Conservation (phyloP, 2,888 invertebrate species). For the Cryptocheilus praepositus region DNA sequence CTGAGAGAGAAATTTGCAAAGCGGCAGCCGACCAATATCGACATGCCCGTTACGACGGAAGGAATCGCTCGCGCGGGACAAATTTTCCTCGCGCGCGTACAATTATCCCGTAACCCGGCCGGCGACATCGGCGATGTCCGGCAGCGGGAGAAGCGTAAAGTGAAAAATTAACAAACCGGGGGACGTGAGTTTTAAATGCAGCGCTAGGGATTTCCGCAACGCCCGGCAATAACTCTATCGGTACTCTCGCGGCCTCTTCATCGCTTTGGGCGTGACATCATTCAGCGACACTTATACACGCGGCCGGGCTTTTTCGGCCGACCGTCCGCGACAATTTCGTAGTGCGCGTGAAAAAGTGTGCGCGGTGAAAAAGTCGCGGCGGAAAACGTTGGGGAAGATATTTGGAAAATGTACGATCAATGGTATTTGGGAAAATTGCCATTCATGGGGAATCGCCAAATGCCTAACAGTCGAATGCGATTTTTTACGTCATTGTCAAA, state of each 20-base stretch:
- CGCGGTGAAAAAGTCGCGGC: too few species aligned
- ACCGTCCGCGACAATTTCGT: too few species aligned
- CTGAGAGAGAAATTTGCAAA: background rate
- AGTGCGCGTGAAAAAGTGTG: too few species aligned
- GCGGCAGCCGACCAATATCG: too few species aligned
- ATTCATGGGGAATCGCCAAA: too few species aligned
- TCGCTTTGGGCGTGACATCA: slow-evolving; percentile 53
- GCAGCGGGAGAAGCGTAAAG: slow-evolving; percentile 26
- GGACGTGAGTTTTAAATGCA: slow-evolving; percentile 36
- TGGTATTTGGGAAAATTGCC: too few species aligned
- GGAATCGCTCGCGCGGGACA: background rate
- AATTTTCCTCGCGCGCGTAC: background rate
- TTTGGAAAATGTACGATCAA: too few species aligned
- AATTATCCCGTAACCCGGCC: slow-evolving; percentile 3
- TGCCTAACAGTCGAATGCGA: too few species aligned
- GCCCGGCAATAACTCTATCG: slow-evolving; percentile 56
- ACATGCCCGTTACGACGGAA: background rate
- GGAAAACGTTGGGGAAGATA: too few species aligned
- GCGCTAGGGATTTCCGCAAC: slow-evolving; percentile 6
- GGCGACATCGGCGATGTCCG: slow-evolving; percentile 2
- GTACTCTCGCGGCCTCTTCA: slow-evolving; percentile 13
- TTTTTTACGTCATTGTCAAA: too few species aligned
- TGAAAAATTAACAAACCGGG: slow-evolving; percentile 58
- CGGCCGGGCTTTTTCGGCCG: slow-evolving; percentile 62
- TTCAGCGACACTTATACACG: slow-evolving; percentile 67